Base-by-base conservation (phyloP, 2,888 invertebrate genomes). In the Aricia artaxerxes region DNA sequence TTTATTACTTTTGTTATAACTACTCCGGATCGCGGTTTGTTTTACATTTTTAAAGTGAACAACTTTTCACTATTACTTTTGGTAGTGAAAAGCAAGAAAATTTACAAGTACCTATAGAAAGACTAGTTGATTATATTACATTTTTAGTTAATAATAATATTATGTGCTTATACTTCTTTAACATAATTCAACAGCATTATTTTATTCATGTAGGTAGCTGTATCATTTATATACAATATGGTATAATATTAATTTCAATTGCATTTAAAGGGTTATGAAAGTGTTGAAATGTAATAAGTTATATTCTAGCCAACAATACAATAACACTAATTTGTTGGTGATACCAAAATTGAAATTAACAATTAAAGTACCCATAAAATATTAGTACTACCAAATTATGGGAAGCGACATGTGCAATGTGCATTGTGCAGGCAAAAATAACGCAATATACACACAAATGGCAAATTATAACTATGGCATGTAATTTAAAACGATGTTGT, bases 321-420 rank as follows among this genome's bases (percentile, higher is more conserved):
- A 73, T 73, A 4, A 73, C 9, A 2, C 40, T 7, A 73, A 44
- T 57, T 76, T 53, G 53, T 75, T 31, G 16, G 6, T 76, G 53
- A 38, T 31, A 13, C 76, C 53, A 38, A 57, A 76, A 76, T 76
- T 76, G 76, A 57, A 76, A 76, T 76, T 31, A 75, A 75, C 57
- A 76, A 57, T 76, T 31, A 53, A 31, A 57, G 31, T 57, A 31
- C 57, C 35, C 53, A 76, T 76, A 76, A 76, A 76, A 76, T 57
- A 35, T 57, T 57, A 76, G 76, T 35, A 61, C 44, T 35, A 61
- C 61, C 61, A 78, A 78, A 61, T 78, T 61, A 61, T 76, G 57
- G 76, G 76, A 57, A 49, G 38, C 78, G 73, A 72, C 78, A 78
- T 73, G 57, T 73, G 60, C 75, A 78, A 78, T 73, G 57, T 73